These are phyloP conservation scores for Calephelis virginiensis DNA, from an alignment of 1,140 invertebrate genomes.

Conservation along the genomic window DNA sequence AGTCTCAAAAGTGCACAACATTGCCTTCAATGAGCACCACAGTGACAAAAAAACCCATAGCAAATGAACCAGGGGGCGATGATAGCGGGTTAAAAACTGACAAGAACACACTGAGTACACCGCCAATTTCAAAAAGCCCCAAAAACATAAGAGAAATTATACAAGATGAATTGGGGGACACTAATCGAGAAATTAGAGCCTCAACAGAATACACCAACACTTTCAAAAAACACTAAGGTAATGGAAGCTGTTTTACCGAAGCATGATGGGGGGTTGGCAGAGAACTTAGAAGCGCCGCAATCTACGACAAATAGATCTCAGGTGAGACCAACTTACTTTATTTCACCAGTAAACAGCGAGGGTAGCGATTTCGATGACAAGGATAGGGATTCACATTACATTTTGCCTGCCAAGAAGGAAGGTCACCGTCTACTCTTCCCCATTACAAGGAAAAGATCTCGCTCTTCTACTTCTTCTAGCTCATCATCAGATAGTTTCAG, in stretches of 20 bases:
- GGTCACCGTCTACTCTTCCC: conserved; percentile 16
- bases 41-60: conserved; percentile 6
- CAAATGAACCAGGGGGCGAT: conserved; percentile 8
- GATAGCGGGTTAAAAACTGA: conserved; percentile 5
- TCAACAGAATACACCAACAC: conserved; percentile 19
- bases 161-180: conserved; percentile 12
- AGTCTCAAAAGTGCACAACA: conserved; percentile 12
- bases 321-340: conserved; percentile 21
- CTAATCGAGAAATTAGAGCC: conserved; percentile 18
- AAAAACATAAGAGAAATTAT: conserved; percentile 9
- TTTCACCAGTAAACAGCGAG: conserved; percentile 20
- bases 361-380: conserved; percentile 16
- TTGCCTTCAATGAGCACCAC: conserved; percentile 13
- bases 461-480: conserved; percentile 20
- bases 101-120: conserved; percentile 6
- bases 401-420: conserved; percentile 12
- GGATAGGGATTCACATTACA: conserved; percentile 15
- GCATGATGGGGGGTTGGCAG: conserved; percentile 14
- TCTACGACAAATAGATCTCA: conserved; percentile 18
- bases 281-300: conserved; percentile 15
- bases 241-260: conserved; percentile 14
- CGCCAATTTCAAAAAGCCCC: conserved; percentile 10
- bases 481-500: conserved; percentile 19
- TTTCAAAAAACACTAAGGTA: conserved; percentile 23
- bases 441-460: conserved; percentile 19